Base-by-base conservation (phyloP, 2,797 vertebrate species). In the Mareca strepera region DNA sequence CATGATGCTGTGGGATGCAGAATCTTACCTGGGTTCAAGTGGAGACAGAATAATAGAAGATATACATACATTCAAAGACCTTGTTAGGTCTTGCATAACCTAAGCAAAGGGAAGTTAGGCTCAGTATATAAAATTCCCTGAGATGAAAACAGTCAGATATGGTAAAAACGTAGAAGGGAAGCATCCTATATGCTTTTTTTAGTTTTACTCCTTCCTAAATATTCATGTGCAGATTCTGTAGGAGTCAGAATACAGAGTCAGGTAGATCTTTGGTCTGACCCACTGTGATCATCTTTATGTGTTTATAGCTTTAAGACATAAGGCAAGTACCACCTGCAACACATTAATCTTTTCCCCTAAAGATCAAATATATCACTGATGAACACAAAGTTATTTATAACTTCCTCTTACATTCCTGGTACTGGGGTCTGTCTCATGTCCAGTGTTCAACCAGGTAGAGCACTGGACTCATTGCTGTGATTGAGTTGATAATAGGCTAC, bases 371-470 rank as follows among this genome's bases (percentile, higher is more conserved):
- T 26, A 43, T 79, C 21, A 50, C 10, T 16, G 8, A 84, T 55
- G 26, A 91, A 80, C 2, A 11, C 5, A 23, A 79, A 63, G 18
- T 46, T 76, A 9, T 59, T 50, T 58, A 6, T 26, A 81, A n/a
- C 22, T 77, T 50, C 8, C 28, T 44, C 4, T 35, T 50, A n/a
- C 6, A 29, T 9, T 62, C 41, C 29, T 31, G 11, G 2, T 62
- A 2, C 10, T n/a, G 23, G 1, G 2, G 0, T 67, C 37, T 89
- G 41, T 15, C 29, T 63, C 12, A 13, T 58, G 62, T 1, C 28
- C 23, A 64, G 7, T 39, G 56, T 23, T 86, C 33, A 48, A 16
- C 4, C 26, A 68, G 55, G 64, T 60, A 17, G 12, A 86, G 3
- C 7, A 25, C 16, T 43, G 41, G 28, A 25, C 15, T 70, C 7